Base-by-base conservation (phyloP, 2,113 vertebrate genomes). In the Pandion haliaetus region DNA sequence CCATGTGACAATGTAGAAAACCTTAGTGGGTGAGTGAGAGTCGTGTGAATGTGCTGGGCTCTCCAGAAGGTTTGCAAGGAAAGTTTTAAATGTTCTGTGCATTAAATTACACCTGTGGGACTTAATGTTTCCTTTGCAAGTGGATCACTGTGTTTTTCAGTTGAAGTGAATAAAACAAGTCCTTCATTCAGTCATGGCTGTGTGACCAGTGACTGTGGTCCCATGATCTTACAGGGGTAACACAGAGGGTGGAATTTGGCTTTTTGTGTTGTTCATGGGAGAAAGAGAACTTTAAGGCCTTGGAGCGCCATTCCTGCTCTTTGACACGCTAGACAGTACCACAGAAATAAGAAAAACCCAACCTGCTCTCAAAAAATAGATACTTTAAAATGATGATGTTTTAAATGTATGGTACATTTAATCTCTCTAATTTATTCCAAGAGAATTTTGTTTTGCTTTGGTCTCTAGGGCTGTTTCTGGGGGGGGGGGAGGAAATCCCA, bases 381-480 rank as follows among this genome's bases (percentile, higher is more conserved):
- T 83, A 25, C 24, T 95, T 90, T 54, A 29, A 86, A 72, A 44
- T 54, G 12, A 32, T 87, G 8, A 0, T 91, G 26, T 78, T 96
- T 95, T 92, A 77, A 91, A 93, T 3, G 13, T 94, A 88, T 84
- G 83, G 77, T 80, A 91, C 84, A 81, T 95, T 88, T 94, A 82
- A 88, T 95, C 61, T 95, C 66, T 55, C 14, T 40, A 70, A 52
- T 55, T 81, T 87, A 66, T 59, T 95, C 84, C 78, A 81, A 66
- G 78, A 80, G 21, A 91, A 90, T 88, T 94, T 80, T 95, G 81
- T 94, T 95, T 97, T 91, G 45, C 49, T 94, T 92, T 94, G 67
- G 71, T 93, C 74, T 93, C 74, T 70, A 58, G 74, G 45, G 73
- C 61, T 93, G 25, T 89, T 91, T 69, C 42, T 45, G 40, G 28